Conservation (phyloP, 2,113 vertebrate species). For the Notiomystis cincta region DNA sequence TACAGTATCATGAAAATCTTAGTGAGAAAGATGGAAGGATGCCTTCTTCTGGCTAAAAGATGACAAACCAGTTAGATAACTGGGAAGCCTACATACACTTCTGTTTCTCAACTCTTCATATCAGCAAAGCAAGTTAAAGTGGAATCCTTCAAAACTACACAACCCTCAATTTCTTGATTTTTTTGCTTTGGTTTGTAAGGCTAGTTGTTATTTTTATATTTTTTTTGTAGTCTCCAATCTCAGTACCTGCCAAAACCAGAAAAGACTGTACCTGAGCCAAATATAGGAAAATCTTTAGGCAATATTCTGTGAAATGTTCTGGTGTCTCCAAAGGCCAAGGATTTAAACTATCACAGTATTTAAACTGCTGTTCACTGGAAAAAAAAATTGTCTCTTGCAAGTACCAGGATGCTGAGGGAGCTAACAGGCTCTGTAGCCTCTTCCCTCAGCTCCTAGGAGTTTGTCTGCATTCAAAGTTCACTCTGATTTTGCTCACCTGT, state of each 20-base stretch:
- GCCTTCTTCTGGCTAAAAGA: not conserved
- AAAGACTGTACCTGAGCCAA: not conserved
- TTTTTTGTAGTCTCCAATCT: not conserved
- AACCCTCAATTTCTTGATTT: accelerated
- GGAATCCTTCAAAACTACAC: not conserved
- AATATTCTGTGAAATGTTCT: not conserved
- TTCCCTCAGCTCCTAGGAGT: accelerated
- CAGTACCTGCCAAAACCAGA: not conserved
- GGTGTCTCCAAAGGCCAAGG: not conserved
- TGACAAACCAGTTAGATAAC: not conserved
- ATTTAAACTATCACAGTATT: not conserved
- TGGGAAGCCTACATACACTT: not conserved
- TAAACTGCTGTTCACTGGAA: not conserved
- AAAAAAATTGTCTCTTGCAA: not conserved
- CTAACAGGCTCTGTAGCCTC: not conserved
- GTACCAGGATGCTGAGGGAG: not conserved
- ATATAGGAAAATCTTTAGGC: not conserved
- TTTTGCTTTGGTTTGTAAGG: not conserved
- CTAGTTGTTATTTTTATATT: not conserved
- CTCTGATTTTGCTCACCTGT: not conserved
- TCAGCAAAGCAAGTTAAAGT: not conserved
- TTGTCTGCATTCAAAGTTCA: not conserved
- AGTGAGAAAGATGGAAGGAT: not conserved
- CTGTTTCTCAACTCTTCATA: not conserved
- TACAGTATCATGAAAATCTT: not conserved